Conservation (phyloP, 2,888 invertebrate species). For the Cyclophora albipunctata region DNA sequence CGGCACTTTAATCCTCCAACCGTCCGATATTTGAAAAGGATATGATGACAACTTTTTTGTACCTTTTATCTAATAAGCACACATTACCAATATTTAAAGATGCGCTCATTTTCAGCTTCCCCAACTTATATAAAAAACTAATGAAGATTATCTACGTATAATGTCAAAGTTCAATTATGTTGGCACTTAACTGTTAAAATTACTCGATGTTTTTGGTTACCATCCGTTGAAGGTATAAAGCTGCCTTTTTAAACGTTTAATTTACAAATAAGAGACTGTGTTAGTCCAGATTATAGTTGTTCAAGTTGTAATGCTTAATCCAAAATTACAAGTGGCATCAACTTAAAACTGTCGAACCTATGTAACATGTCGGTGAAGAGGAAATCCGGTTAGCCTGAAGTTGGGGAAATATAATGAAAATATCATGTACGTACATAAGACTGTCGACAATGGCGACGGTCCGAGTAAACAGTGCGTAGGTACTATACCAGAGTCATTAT, state of each 20-base stretch:
- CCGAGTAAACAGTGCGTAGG: conserved; percentile 33
- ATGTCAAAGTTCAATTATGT: conserved; percentile 9
- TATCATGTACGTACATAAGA: conserved; percentile 8
- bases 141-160: conserved; percentile 14
- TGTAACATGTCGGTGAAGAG: too few species aligned
- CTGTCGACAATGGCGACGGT: conserved; percentile 24
- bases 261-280: too few species aligned
- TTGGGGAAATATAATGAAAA: conserved; percentile 13
- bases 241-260: too few species aligned
- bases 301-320: too few species aligned
- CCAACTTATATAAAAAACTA: conserved; percentile 16
- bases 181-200: too few species aligned
- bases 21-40: conserved; percentile 75
- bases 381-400: background rate
- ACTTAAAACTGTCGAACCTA: too few species aligned
- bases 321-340: too few species aligned
- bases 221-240: too few species aligned
- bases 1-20: conserved; percentile 72
- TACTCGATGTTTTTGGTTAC: too few species aligned
- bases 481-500: conserved; percentile 41
- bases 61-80: conserved; percentile 66
- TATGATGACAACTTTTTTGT: conserved; percentile 73
- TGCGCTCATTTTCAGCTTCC: conserved; percentile 24
- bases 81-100: conserved; percentile 54
- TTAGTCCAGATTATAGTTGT: too few species aligned